These are phyloP conservation scores for Scatophagus argus DNA, from an alignment of 2,113 vertebrate species.

Conservation along the genomic window DNA sequence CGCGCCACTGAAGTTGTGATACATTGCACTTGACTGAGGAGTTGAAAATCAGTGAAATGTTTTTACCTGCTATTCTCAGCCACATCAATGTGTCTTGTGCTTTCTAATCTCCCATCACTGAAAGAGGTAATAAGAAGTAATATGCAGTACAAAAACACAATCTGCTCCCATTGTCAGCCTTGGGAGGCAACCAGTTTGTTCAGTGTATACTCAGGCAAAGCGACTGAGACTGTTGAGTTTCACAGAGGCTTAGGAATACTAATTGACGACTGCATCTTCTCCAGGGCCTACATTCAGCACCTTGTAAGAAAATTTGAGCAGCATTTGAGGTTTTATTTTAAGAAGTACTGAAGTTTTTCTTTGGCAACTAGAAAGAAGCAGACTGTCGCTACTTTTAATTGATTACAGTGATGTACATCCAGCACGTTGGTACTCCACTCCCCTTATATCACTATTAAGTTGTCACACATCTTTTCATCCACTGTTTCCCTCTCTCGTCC, in stretches of 20 bases:
- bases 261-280: constrained; percentile 52
- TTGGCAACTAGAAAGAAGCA: constrained; percentile 16
- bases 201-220: constrained; percentile 46
- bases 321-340: constrained; percentile 55
- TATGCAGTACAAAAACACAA: constrained; percentile 60
- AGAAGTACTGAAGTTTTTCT: constrained; percentile 32
- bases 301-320: constrained; percentile 17
- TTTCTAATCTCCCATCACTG: constrained; percentile 71
- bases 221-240: constrained; percentile 55
- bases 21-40: constrained; percentile 71
- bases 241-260: constrained; percentile 32
- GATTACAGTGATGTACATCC: constrained; percentile 23
- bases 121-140: constrained; percentile 70
- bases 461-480: background rate
- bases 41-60: constrained; percentile 63
- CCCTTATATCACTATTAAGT: constrained; percentile 5
- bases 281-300: constrained; percentile 26
- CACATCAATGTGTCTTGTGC: constrained; percentile 50
- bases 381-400: constrained; percentile 24
- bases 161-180: constrained; percentile 51
- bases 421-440: background rate
- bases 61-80: constrained; percentile 73
- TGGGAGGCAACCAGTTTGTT: constrained; percentile 61
- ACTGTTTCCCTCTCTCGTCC: background rate
- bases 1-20: constrained; percentile 59